Base-by-base conservation (phyloP, 2,888 invertebrate species). In the Julus scanicus region DNA sequence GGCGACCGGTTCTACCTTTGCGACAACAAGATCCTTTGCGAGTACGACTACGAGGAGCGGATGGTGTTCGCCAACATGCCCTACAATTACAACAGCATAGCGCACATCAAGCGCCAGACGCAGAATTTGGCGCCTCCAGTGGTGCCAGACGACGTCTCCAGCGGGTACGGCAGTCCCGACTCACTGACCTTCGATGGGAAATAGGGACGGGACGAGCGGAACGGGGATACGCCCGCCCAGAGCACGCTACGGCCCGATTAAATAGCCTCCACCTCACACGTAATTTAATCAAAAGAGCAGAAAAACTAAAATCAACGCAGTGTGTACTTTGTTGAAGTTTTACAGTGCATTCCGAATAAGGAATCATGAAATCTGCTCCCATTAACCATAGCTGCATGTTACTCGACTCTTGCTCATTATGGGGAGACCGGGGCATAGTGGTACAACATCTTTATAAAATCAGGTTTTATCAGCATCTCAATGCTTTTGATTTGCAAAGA, bases 1-100 rank as follows among this genome's bases (percentile, higher is more conserved):
- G 98, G 98, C 44, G 98, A 98, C 93, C 94, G 96, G 91, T 98
- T 97, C 93, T 98, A 97, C 93, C 94, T 97, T 91, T 97, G 96
- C 93, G 97, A 97, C 93, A 97, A 97, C 94, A 97, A 97, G 94
- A 97, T 98, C 91, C 94, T 98, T 86, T 98, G 97, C 93, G 97
- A 97, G 93, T 97, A 97, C 93, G 97, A 98, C 93, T 97, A 97
- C 93, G 97, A 97, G 92, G 97, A 97, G 93, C 93, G 97, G 91
- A 94, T 97, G 93, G 96, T 97, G 91, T 97, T 97, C 92, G 97
- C 97, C 87, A 96, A 96, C 92, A 97, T 97, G 95, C 96, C 96
- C 11, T 95, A 96, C 92, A 96, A 96, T 92, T 96, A 97, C 89
- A 96, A 95, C 91, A 96, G 96, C 90, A 94, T 97, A 91, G 96